These are phyloP conservation scores for Sorex fumeus DNA, from an alignment of 2,113 vertebrate species.

Conservation along the genomic window DNA sequence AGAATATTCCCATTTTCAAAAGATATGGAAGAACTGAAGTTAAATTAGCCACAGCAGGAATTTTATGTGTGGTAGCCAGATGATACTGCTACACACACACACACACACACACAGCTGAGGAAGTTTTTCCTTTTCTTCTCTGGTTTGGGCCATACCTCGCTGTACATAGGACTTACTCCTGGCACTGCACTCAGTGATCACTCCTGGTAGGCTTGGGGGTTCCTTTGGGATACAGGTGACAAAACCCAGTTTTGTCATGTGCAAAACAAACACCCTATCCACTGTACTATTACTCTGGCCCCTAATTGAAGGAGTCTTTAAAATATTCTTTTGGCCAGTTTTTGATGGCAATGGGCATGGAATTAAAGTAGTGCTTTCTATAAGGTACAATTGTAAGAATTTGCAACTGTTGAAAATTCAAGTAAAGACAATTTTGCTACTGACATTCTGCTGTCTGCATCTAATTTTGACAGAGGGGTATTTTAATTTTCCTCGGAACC, in stretches of 20 bases:
- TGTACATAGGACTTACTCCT: too few species aligned
- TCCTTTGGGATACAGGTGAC: too few species aligned
- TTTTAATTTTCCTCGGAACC: conserved; percentile 6
- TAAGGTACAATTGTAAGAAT: background rate
- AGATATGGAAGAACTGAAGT: background rate
- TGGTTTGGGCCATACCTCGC: too few species aligned
- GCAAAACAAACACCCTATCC: too few species aligned
- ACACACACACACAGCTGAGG: background rate
- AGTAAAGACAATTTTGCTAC: background rate
- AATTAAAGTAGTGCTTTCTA: background rate
- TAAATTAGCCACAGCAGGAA: background rate
- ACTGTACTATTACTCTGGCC: too few species aligned
- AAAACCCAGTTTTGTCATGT: too few species aligned
- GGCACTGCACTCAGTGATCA: too few species aligned
- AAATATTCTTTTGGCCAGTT: background rate
- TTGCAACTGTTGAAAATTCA: background rate
- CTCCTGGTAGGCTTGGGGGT: too few species aligned
- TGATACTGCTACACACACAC: background rate
- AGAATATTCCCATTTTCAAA: conserved; percentile 21
- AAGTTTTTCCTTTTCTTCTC: too few species aligned
- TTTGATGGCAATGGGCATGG: background rate
- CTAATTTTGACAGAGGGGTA: background rate
- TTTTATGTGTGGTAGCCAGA: background rate
- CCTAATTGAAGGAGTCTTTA: background rate
- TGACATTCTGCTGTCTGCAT: background rate